Percentiles rank a stretch among this genome's conserved stretches.
Conservation (phyloP, 1,140 invertebrate genomes). For the Drosophila tropicalis region DNA sequence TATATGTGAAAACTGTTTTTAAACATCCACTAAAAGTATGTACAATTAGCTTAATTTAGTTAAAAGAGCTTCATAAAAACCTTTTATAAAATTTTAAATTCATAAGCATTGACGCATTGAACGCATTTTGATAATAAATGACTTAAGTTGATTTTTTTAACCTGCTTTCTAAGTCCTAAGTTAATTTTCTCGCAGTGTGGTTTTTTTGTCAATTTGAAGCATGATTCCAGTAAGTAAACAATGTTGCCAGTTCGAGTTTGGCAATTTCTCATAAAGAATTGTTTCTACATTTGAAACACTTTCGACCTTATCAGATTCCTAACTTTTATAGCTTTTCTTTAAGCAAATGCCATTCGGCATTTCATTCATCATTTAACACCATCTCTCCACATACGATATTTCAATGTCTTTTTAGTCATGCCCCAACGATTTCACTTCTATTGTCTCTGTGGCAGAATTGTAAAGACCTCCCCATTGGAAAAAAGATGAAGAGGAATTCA, state of each 20-base stretch:
- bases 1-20: too few relatives aligned
- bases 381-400: neutral
- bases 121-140: too few relatives aligned
- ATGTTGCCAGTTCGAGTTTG: neutral
- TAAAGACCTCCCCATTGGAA: neutral
- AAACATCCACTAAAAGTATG: too few relatives aligned
- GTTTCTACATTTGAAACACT: neutral
- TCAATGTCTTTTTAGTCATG: neutral
- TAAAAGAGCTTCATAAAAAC: too few relatives aligned
- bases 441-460: conserved; percentile 5
- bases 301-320: neutral
- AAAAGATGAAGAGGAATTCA: too few relatives aligned
- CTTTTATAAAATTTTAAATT: too few relatives aligned
- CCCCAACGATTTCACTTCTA: conserved; percentile 13
- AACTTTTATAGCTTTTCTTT: conserved; percentile 2
- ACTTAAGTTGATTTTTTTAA: too few relatives aligned
- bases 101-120: too few relatives aligned
- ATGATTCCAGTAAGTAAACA: neutral
- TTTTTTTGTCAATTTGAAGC: neutral
- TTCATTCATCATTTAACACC: conserved; percentile 11
- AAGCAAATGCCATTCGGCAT: neutral
- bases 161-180: too few relatives aligned
- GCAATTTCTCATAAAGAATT: neutral
- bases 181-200: neutral
- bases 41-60: too few relatives aligned